Evolutionary conservation across 2,888 invertebrate genomes (phyloP).

Genomic region (Agrilus mali): DNA sequence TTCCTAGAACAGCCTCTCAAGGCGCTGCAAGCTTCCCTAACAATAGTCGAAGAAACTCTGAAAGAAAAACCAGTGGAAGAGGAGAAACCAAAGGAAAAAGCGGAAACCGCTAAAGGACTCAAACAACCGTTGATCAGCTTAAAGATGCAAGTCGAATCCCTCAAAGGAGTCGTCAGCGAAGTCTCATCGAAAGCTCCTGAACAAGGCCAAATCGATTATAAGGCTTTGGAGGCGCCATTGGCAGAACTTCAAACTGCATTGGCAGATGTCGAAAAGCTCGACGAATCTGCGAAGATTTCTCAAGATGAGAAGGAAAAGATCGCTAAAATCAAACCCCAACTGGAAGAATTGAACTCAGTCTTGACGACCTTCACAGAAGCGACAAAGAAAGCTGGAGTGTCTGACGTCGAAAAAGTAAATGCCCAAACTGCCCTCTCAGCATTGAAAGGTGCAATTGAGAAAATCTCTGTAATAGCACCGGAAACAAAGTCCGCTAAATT

Average conservation of each 20-base stretch:
- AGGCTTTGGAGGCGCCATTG: too few species aligned
- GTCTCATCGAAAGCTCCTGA: slow-evolving; percentile 1
- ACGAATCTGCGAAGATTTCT: too few species aligned
- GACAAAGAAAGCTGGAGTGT: slow-evolving; percentile 10
- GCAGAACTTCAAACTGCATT: too few species aligned
- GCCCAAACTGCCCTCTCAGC: slow-evolving; percentile 8
- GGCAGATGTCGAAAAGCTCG: too few species aligned
- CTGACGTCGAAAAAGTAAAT: slow-evolving; percentile 9
- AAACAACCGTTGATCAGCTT: slow-evolving; percentile 8
- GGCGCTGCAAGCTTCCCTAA: too few species aligned
- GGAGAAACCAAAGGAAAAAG: background rate
- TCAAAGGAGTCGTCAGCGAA: too few species aligned
- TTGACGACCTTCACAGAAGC: background rate
- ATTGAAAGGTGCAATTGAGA: slow-evolving; percentile 9
- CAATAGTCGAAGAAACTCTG: too few species aligned
- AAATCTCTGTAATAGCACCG: background rate
- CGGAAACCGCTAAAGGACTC: slow-evolving; percentile 5
- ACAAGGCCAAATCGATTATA: background rate
- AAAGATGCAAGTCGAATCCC: background rate
- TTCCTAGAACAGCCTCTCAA: too few species aligned
- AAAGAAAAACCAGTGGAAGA: too few species aligned
- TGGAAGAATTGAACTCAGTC: too few species aligned
- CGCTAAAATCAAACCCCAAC: too few species aligned
- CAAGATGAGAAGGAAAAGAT: too few species aligned
- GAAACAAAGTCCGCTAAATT: slow-evolving; percentile 5